Percentiles rank a stretch among this genome's conserved stretches.
These are phyloP conservation scores for Myotis vivesi DNA, from an alignment of 2,797 vertebrate genomes.

Conservation along the genomic window DNA sequence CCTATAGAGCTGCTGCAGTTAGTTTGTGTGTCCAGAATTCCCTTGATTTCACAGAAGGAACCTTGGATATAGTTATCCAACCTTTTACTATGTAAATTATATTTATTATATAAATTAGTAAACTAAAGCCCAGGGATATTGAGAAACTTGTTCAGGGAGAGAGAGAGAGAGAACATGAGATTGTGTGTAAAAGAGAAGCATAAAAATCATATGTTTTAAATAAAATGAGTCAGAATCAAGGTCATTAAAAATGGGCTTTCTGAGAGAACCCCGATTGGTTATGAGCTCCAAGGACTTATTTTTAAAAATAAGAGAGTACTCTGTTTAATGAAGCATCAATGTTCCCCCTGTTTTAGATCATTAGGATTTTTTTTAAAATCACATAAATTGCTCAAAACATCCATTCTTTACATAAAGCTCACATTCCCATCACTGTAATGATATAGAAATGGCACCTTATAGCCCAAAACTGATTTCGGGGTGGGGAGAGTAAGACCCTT, in stretches of 20 bases:
- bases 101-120: conserved; percentile 3
- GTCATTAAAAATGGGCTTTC: background rate
- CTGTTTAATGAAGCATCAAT: background rate
- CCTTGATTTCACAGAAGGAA: background rate
- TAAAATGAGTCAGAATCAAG: background rate
- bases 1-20: background rate
- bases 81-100: background rate
- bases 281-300: background rate
- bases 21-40: background rate
- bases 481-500: background rate
- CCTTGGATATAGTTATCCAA: background rate
- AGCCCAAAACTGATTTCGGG: background rate
- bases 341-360: background rate
- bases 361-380: background rate
- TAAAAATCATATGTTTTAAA: background rate
- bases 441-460: background rate
- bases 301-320: conserved; percentile 14
- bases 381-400: background rate
- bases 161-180: no score
- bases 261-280: background rate
- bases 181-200: background rate
- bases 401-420: background rate
- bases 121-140: background rate
- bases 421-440: background rate
- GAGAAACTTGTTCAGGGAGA: background rate